A percentile compares a stretch with the other conserved stretches of the same genome.
Conservation (phyloP, 2,113 vertebrate genomes). For the Microtus montanus region DNA sequence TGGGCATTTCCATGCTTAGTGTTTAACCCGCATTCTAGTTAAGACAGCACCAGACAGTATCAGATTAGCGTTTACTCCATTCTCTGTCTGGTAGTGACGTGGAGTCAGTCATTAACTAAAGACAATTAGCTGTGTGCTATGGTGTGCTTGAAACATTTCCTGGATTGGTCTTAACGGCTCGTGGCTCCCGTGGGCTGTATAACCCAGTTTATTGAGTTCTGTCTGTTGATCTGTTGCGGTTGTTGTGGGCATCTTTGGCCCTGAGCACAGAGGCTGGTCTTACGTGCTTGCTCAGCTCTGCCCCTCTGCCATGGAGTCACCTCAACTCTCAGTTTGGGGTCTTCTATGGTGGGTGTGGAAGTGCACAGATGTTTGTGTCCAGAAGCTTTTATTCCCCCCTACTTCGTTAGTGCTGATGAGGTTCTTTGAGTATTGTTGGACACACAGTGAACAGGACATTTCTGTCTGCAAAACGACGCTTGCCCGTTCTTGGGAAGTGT, state of each 20-base stretch:
- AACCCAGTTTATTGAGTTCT: neutral
- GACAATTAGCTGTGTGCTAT: neutral
- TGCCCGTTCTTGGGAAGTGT: neutral
- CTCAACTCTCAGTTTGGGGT: neutral
- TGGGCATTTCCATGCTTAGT: neutral
- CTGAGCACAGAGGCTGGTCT: neutral
- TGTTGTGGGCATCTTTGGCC: neutral
- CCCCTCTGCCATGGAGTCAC: neutral
- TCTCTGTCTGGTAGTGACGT: neutral
- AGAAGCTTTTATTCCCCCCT: neutral
- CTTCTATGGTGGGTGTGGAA: neutral
- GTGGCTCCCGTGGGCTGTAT: neutral
- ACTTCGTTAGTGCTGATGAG: neutral
- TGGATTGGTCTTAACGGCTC: neutral
- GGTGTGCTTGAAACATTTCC: neutral
- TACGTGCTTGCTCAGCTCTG: rapidly evolving
- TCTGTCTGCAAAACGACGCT: neutral
- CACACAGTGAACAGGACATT: neutral
- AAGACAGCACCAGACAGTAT: neutral
- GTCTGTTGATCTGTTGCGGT: neutral
- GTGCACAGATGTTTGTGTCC: neutral
- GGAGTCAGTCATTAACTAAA: neutral
- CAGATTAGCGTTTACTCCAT: neutral
- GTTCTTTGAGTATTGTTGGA: neutral
- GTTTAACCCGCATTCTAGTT: constrained; percentile 21